A percentile compares a stretch with the other conserved stretches of the same genome.
phyloP scores from a whole-genome alignment of 2,888 invertebrate genomes.

The Rhopalosiphum nymphaeae region DNA sequence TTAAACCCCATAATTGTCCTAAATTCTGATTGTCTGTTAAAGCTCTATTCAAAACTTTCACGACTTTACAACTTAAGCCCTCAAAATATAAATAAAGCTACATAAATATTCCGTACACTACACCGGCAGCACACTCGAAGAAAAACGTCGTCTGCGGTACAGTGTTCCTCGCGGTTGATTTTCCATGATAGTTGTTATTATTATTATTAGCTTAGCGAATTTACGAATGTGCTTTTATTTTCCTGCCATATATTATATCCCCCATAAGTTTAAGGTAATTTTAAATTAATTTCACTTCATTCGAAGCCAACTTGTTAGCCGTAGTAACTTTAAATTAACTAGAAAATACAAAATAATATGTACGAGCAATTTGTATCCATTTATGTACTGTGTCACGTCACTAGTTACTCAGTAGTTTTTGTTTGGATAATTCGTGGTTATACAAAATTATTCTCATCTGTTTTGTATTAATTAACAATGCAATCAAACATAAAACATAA shows the following conservation, averaged over 20 bases:
- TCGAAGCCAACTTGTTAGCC: background rate
- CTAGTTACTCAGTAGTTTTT: background rate
- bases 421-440: background rate
- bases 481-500: background rate
- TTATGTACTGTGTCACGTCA: background rate
- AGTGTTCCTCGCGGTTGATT: background rate
- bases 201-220: slow-evolving; percentile 17
- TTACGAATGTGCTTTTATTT: slow-evolving; percentile 5
- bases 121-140: background rate
- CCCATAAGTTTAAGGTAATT: slow-evolving; percentile 13
- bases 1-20: background rate
- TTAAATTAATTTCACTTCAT: background rate
- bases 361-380: background rate
- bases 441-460: background rate
- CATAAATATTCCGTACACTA: background rate
- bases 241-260: background rate
- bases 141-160: background rate
- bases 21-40: background rate
- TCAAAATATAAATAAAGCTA: slow-evolving; percentile 13
- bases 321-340: background rate
- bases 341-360: background rate
- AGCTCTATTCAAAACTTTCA: slow-evolving; percentile 4
- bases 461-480: background rate
- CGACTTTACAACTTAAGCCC: slow-evolving; percentile 5
- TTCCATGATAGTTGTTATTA: slow-evolving; percentile 22